These are phyloP conservation scores for Brassicogethes aeneus DNA, from an alignment of 2,888 invertebrate genomes.

Conservation along the genomic window DNA sequence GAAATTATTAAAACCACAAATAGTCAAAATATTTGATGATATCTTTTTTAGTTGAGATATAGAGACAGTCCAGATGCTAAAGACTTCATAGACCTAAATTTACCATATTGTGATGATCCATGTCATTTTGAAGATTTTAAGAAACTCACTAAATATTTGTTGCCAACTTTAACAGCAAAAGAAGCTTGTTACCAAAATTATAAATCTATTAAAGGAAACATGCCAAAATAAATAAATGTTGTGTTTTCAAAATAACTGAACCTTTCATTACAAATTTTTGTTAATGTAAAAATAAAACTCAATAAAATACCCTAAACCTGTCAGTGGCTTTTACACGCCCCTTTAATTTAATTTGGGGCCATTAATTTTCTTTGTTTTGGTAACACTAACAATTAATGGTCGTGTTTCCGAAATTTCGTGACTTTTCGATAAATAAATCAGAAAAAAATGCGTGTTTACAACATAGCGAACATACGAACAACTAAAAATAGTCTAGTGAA, in stretches of 20 bases:
- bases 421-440: constrained; percentile 18
- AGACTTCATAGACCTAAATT: not conserved
- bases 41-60: not conserved
- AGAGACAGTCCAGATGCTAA: not conserved
- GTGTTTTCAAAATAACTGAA: no score
- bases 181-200: not conserved
- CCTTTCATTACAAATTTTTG: no score
- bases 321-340: not conserved
- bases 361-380: not conserved
- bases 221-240: not conserved
- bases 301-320: not conserved
- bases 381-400: not conserved
- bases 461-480: not conserved
- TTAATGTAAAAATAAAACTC: no score
- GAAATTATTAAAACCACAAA: not conserved
- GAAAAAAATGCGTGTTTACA: constrained; percentile 13
- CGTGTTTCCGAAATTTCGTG: constrained; percentile 13
- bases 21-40: not conserved
- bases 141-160: not conserved
- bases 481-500: no score
- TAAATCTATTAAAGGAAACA: no score
- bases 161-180: not conserved
- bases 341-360: not conserved
- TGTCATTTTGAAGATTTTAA: not conserved
- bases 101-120: not conserved